Conservation (phyloP, 2,797 vertebrate species). For the Dromococcyx pavoninus region DNA sequence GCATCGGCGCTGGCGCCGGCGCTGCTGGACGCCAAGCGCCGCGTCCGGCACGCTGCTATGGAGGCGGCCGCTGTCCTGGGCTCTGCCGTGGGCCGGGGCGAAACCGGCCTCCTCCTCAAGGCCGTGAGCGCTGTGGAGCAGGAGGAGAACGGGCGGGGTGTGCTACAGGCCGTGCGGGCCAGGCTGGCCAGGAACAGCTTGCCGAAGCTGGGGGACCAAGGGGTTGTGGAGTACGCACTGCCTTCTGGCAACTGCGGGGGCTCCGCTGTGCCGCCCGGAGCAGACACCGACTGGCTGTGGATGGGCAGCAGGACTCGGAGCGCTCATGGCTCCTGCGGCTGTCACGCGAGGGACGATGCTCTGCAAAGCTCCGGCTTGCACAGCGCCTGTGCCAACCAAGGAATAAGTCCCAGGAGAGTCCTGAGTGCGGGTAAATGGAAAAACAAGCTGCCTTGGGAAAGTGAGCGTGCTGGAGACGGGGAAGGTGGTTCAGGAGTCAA, state of each 20-base stretch:
- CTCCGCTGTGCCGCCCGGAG: constrained; percentile 70
- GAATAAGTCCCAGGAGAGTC: constrained; percentile 79
- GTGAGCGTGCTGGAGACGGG: constrained; percentile 60
- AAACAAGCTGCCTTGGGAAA: constrained; percentile 94
- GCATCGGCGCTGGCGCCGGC: constrained; percentile 84
- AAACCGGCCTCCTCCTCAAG: constrained; percentile 81
- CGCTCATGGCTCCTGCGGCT: constrained; percentile 78
- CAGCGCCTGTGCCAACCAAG: constrained; percentile 64
- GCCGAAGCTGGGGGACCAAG: constrained; percentile 80
- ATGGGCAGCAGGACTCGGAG: constrained; percentile 82
- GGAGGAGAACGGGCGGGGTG: constrained; percentile 80
- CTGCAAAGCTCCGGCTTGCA: constrained; percentile 67
- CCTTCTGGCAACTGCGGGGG: constrained; percentile 74
- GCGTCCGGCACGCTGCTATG: constrained; percentile 86
- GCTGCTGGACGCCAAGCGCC: constrained; percentile 84
- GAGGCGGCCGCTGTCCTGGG: constrained; percentile 87
- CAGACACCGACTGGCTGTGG: constrained; percentile 89
- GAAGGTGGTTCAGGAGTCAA: constrained; percentile 65
- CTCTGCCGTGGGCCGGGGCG: constrained; percentile 80
- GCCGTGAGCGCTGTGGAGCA: constrained; percentile 86
- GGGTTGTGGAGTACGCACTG: constrained; percentile 84
- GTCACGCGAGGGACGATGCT: neutral
- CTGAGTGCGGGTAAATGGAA: constrained; percentile 90
- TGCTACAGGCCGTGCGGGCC: constrained; percentile 87
- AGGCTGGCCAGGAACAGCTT: constrained; percentile 84